phyloP scores from a whole-genome alignment of 2,113 vertebrate species.

The Thymallus thymallus region DNA sequence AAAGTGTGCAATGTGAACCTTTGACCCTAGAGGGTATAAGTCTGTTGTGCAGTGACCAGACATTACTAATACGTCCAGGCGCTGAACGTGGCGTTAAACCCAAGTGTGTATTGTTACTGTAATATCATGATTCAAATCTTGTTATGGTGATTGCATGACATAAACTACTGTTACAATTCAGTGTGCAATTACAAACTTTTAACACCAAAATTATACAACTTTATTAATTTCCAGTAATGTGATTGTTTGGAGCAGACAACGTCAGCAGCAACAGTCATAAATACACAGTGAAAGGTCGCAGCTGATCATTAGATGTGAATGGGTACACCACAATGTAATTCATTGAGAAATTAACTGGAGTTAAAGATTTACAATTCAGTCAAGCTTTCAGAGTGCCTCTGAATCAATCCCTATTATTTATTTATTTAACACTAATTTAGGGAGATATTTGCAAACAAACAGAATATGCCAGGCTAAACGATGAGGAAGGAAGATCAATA shows the following conservation, averaged over 20 bases:
- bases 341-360: slow-evolving; percentile 26
- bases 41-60: too few relatives aligned
- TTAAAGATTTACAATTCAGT: slow-evolving; percentile 2
- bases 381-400: slow-evolving; percentile 4
- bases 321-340: not conserved
- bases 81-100: too few relatives aligned
- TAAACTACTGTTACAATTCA: not conserved
- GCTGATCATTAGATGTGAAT: slow-evolving; percentile 15
- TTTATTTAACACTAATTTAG: slow-evolving; percentile 16
- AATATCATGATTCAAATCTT: too few relatives aligned
- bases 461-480: slow-evolving; percentile 23
- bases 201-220: too few relatives aligned
- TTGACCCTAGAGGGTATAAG: too few relatives aligned
- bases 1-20: too few relatives aligned
- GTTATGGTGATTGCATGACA: too few relatives aligned
- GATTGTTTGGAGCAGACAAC: slow-evolving; percentile 21
- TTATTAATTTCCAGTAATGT: not conserved
- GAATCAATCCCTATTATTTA: slow-evolving; percentile 5
- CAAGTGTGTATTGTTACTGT: too few relatives aligned
- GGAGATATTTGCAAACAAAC: slow-evolving; percentile 28
- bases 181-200: too few relatives aligned
- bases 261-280: slow-evolving; percentile 3
- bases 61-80: too few relatives aligned
- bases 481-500: not conserved
- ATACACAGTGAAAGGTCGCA: not conserved